Evolutionary conservation across 2,888 invertebrate species (phyloP).

Genomic region (Hypercompe scribonia): DNA sequence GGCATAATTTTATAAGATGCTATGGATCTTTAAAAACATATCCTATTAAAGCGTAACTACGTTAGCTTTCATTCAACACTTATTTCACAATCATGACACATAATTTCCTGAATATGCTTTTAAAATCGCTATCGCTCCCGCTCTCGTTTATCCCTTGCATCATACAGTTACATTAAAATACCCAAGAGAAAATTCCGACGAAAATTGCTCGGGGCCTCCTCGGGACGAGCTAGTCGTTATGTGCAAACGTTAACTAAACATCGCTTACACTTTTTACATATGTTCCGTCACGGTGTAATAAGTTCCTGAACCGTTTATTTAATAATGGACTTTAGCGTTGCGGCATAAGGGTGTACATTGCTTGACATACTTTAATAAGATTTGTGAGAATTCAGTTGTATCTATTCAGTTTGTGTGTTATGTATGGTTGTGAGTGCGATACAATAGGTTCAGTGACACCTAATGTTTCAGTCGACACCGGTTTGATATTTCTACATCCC

Average conservation of each 20-base stretch:
- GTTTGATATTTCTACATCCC: neutral
- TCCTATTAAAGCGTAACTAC: too few species aligned
- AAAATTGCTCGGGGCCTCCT: slow-evolving; percentile 60
- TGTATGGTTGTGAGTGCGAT: neutral
- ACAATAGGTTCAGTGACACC: neutral
- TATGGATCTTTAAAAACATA: too few species aligned
- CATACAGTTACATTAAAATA: slow-evolving; percentile 53
- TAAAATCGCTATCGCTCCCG: slow-evolving; percentile 35
- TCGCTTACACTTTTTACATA: slow-evolving; percentile 54
- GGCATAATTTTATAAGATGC: too few species aligned
- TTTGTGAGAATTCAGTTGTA: slow-evolving; percentile 38
- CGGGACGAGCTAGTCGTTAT: slow-evolving; percentile 49
- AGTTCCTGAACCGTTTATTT: slow-evolving; percentile 20
- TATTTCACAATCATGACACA: too few species aligned
- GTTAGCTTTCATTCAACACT: too few species aligned
- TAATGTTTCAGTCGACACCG: neutral
- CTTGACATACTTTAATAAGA: slow-evolving; percentile 33
- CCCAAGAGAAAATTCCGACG: slow-evolving; percentile 66
- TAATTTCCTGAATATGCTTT: slow-evolving; percentile 31
- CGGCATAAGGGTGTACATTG: slow-evolving; percentile 24
- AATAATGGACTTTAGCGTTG: slow-evolving; percentile 29
- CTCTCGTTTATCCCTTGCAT: slow-evolving; percentile 42
- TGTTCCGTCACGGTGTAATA: slow-evolving; percentile 49
- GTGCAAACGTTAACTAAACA: slow-evolving; percentile 56
- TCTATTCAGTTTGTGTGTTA: slow-evolving; percentile 22